phyloP scores from a whole-genome alignment of 2,888 invertebrate species.

The Mesochorus sp. region DNA sequence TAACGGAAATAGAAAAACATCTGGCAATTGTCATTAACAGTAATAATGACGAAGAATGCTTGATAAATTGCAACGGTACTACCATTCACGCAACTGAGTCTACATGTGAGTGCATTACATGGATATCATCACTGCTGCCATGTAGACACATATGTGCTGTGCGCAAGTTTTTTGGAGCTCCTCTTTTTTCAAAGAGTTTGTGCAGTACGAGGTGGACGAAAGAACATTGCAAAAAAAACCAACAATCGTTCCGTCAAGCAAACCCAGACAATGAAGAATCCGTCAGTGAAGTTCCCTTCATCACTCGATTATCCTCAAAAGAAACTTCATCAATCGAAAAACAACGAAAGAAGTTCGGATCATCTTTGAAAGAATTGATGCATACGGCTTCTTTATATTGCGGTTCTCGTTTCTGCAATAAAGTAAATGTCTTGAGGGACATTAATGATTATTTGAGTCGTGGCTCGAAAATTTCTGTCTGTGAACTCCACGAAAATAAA shows the following conservation, averaged over 20 bases:
- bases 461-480: too few relatives aligned
- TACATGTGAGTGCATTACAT: not conserved
- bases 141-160: conserved; percentile 14
- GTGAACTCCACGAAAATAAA: too few relatives aligned
- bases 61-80: not conserved
- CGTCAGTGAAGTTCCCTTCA: too few relatives aligned
- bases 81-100: not conserved
- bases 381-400: too few relatives aligned
- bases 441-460: too few relatives aligned
- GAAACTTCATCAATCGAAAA: too few relatives aligned
- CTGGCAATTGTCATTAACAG: not conserved
- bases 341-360: too few relatives aligned
- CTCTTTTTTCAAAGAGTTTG: not conserved
- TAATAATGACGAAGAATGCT: not conserved
- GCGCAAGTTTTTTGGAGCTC: not conserved
- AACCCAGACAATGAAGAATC: too few relatives aligned
- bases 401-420: too few relatives aligned
- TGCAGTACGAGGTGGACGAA: conserved; percentile 12
- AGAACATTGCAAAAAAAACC: not conserved
- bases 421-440: too few relatives aligned
- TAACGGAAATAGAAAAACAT: not conserved
- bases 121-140: not conserved
- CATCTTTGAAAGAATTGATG: too few relatives aligned
- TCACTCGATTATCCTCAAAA: too few relatives aligned
- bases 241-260: not conserved